Base-by-base conservation (phyloP, 1,140 invertebrate species). In the Phymorhynchus buccinoides region DNA sequence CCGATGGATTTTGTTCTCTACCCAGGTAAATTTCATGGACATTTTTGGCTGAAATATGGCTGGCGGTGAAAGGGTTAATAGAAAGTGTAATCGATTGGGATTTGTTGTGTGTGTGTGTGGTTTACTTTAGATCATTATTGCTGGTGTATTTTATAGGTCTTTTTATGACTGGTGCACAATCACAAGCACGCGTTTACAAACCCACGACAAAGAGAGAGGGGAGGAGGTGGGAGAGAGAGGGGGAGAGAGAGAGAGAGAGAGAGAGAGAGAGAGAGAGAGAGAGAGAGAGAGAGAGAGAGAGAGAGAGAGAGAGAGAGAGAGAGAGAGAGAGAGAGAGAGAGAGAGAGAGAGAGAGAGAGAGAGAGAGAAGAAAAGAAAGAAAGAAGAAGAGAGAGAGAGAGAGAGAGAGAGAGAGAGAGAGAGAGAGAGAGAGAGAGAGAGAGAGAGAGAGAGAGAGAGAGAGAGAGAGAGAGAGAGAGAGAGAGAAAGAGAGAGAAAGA, bases 261-360 rank as follows among this genome's bases (percentile, higher is more conserved):
- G 12, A 35, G 12, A 39, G 22, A 14, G 27, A 37, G 32, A 27
- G 27, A 77, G 18, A 35, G 32, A 39, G 35, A 77, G 32, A 16
- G 27, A 35, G 27, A 77, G 39, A 42, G 18, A 35, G 27, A 27
- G 39, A 77, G 27, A 16, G 32, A 77, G 39, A 42, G 32, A 77
- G 27, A 77, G 32, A 77, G 7, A 77, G 32, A 77, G 12, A 77
- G 39, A 77, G 32, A 35, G 27, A 77, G 32, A 35, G 27, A 35
- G 30, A 77, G 73, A 77, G 12, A 77, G 73, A 77, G 32, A 35
- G 32, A 77, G 18, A 35, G 32, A 71, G 84, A 62, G 84, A 79
- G n/a, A n/a, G 41, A 62, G 71, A 41, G 4, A 37, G 71, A 35
- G 41, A 52, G 44, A 52, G 32, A 52, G 3, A 44, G 62, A 39